Conservation (phyloP, 2,888 invertebrate species). For the Philhelius pedissequus region DNA sequence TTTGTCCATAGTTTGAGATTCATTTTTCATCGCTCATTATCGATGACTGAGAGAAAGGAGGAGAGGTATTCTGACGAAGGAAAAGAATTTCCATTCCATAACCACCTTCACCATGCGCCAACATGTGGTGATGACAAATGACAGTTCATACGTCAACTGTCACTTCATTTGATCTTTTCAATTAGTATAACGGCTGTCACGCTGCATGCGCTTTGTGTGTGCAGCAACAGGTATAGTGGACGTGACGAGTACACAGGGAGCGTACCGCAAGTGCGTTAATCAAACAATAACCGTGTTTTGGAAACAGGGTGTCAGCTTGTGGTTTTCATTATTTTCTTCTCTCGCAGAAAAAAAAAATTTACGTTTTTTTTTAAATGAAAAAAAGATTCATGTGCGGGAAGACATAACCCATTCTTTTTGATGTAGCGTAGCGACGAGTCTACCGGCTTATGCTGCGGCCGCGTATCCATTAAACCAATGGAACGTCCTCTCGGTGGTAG, state of each 20-base stretch:
- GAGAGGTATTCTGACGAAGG: neutral
- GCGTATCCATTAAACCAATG: constrained; percentile 16
- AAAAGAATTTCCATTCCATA: constrained; percentile 19
- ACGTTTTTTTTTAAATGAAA: neutral
- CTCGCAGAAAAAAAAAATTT: neutral
- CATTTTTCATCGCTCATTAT: constrained; percentile 61
- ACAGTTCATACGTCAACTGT: constrained; percentile 54
- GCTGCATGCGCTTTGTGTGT: neutral
- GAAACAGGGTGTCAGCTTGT: constrained; percentile 37
- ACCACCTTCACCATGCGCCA: neutral
- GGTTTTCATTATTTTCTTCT: neutral
- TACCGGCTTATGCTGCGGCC: constrained; percentile 7
- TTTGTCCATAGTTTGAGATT: neutral
- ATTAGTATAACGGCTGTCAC: constrained; percentile 23
- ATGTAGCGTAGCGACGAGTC: neutral
- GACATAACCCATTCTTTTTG: constrained; percentile 19
- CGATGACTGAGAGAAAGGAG: neutral
- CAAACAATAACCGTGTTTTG: constrained; percentile 34
- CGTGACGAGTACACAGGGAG: neutral
- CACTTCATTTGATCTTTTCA: constrained; percentile 47
- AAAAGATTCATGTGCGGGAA: constrained; percentile 17
- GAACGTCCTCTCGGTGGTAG: neutral
- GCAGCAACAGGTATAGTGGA: constrained; percentile 50
- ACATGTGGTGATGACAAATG: constrained; percentile 56
- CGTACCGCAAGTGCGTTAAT: constrained; percentile 38